Conservation (phyloP, 2,888 invertebrate species). For the Sthenelais limicola region DNA sequence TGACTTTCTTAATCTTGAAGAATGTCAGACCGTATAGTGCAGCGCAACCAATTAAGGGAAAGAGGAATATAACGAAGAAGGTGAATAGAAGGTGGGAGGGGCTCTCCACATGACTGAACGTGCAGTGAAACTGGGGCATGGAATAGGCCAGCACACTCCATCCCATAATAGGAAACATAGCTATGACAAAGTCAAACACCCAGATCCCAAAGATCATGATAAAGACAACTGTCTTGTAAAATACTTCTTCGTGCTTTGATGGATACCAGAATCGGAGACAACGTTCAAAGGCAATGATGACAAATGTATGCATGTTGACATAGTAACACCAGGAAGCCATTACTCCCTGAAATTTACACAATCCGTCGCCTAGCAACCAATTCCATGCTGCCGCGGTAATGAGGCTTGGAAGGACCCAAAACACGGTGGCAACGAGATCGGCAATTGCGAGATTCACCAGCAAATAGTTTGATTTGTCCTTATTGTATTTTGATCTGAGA, state of each 20-base stretch:
- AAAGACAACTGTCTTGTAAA: slow-evolving; percentile 52
- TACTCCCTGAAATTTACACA: slow-evolving; percentile 56
- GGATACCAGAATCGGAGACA: slow-evolving; percentile 56
- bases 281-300: slow-evolving; percentile 55
- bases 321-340: slow-evolving; percentile 53
- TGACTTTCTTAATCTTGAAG: slow-evolving; percentile 48
- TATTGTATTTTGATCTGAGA: slow-evolving; percentile 3
- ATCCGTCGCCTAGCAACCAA: slow-evolving; percentile 51
- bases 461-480: slow-evolving; percentile 44
- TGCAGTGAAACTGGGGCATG: slow-evolving; percentile 56
- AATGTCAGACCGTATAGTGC: slow-evolving; percentile 52
- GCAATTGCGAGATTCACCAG: slow-evolving; percentile 50
- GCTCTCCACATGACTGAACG: slow-evolving; percentile 52
- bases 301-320: slow-evolving; percentile 55
- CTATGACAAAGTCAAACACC: slow-evolving; percentile 55
- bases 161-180: slow-evolving; percentile 56
- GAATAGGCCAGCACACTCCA: slow-evolving; percentile 56
- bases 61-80: slow-evolving; percentile 52
- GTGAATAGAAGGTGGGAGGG: slow-evolving; percentile 56
- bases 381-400: slow-evolving; percentile 49
- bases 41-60: slow-evolving; percentile 52
- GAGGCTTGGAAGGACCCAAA: slow-evolving; percentile 55
- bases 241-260: slow-evolving; percentile 56
- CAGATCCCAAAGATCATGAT: slow-evolving; percentile 52
- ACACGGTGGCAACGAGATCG: slow-evolving; percentile 53